Evolutionary conservation across 2,888 invertebrate species (phyloP), one percentile per base, ranked within the genome.

Genomic region (Habrosyne pyritoides): DNA sequence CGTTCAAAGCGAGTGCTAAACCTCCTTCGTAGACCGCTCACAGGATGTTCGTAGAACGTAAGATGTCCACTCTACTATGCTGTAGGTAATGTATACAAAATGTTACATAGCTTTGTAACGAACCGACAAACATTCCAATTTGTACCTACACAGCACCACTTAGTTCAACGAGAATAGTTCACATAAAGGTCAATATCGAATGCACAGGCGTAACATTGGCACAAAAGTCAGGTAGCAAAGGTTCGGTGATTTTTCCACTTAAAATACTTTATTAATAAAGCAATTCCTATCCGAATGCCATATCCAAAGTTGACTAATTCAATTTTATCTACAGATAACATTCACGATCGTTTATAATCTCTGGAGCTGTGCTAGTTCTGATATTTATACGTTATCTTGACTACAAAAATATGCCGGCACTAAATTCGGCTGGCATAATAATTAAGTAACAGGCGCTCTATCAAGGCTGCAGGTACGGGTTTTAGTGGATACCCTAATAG

Each of bases 361-460:
- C 53, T 46, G 53, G 46, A 47, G 28, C 26, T 18, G 14, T 52
- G 12, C 53, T 42, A 2, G 21, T 28, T 28, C 12, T 26, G 8
- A 18, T 50, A 65, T 58, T 61, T 54, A 60, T 61, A 67, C 63
- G 60, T 64, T 75, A 71, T 67, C 63, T 69, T 62, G 50, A 61
- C 66, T 67, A 79, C 83, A 86, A 87, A 86, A 85, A 84, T 84
- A 78, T 75, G 72, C 69, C 61, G 62, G 69, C 63, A 83, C 83
- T 84, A 86, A 86, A 86, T 91, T 92, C 80, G 91, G 91, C 86
- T 86, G 66, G 91, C 87, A 92, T 89, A 87, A 87, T 92, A 92
- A 91, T 91, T 91, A 91, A 92, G 91, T 91, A 91, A 91, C 91
- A 81, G 91, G 89, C 90, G 72, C 73, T 77, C 79, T 66, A 78